Base-by-base conservation (phyloP, 2,888 invertebrate genomes). In the Teinopalpus imperialis region DNA sequence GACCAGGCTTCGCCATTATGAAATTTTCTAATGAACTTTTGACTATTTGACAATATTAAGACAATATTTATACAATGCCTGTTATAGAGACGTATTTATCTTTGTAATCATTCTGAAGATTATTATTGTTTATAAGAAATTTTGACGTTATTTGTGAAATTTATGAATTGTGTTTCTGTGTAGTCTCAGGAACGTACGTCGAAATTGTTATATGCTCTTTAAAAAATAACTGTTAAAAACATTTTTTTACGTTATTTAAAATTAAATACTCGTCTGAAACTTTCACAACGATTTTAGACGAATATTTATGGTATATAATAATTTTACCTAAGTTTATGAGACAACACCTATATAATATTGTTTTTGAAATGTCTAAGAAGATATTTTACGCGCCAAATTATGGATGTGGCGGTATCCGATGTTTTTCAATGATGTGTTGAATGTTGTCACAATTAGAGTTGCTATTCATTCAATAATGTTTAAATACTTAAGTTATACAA, bases 21-120 rank as follows among this genome's bases (percentile, higher is more conserved):
- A 79, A 81, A 79, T 81, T 63, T 68, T 59, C 36, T 63, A 81
- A 87, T 87, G 82, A 87, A 87, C 69, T 71, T 62, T 55, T 71
- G 66, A 68, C 62, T 58, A 68, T 60, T 71, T 72, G 72, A 75
- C 72, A 57, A 63, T 58, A 60, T 57, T 57, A 61, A 58, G 60
- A 59, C 52, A 55, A 54, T 61, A 57, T 70, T 63, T 66, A 66
- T 71, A 72, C 67, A 64, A 63, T 63, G 44, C 48, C 51, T 50
- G 56, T 51, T 52, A 49, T 48, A 49, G 45, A 40, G 41, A 48
- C 32, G 44, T 46, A 49, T 53, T 51, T 53, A 51, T 46, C 53
- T 56, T 51, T 54, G 52, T 53, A 49, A 54, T 54, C 49, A 56
- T 51, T 54, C 49, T 54, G 51, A 46, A 53, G 55, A 65, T 67